Evolutionary conservation across 2,888 invertebrate species (phyloP).

Genomic region (Dryocosmus kuriphilus): DNA sequence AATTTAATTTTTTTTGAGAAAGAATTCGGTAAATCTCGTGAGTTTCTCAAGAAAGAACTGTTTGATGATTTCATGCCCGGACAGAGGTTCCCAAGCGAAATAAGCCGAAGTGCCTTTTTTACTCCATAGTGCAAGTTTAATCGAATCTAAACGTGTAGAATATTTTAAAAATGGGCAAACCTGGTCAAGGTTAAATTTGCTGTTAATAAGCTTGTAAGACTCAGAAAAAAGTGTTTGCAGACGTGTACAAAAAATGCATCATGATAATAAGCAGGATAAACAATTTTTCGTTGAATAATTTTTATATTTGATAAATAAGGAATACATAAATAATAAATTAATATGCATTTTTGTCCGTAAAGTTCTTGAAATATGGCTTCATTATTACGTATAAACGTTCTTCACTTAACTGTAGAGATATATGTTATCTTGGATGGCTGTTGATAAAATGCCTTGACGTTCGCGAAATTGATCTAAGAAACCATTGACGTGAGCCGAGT

Average conservation of each 20-base stretch:
- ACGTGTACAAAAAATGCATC: too few species aligned
- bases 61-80: not conserved
- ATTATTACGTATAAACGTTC: too few species aligned
- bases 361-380: too few species aligned
- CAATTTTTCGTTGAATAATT: too few species aligned
- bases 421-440: not conserved
- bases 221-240: not conserved
- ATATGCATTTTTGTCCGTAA: too few species aligned
- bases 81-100: not conserved
- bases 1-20: too few species aligned
- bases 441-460: not conserved
- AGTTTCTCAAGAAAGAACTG: not conserved
- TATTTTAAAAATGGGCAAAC: conserved; percentile 25
- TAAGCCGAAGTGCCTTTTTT: not conserved
- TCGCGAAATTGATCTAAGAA: not conserved
- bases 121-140: conserved; percentile 5
- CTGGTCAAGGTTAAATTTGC: conserved; percentile 19
- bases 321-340: too few species aligned
- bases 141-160: not conserved
- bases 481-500: not conserved
- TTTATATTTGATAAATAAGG: too few species aligned
- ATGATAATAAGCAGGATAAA: too few species aligned
- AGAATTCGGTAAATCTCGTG: not conserved
- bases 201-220: not conserved
- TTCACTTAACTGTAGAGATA: not conserved